Conservation (phyloP, 2,113 vertebrate genomes). For the Poeciliopsis turrubarensis region DNA sequence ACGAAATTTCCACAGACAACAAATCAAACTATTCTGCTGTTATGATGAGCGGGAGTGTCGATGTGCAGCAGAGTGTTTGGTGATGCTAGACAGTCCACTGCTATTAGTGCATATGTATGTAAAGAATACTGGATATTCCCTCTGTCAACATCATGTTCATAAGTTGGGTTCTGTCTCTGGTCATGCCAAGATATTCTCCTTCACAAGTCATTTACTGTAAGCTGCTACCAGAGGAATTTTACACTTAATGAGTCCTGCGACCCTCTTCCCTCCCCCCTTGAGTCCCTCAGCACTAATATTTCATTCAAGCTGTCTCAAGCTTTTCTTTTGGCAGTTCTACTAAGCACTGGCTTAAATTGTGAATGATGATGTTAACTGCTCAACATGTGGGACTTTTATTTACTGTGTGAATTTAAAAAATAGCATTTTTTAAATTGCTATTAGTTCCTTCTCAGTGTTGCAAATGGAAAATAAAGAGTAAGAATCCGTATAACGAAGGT, state of each 20-base stretch:
- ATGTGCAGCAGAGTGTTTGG: slow-evolving; percentile 16
- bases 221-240: slow-evolving; percentile 42
- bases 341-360: slow-evolving; percentile 42
- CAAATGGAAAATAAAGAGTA: no score
- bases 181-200: slow-evolving; percentile 37
- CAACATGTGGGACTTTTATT: slow-evolving; percentile 16
- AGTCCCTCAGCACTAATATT: slow-evolving; percentile 45
- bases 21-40: background rate
- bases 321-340: slow-evolving; percentile 26
- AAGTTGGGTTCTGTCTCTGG: background rate
- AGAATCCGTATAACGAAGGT: background rate
- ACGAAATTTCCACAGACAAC: background rate
- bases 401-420: background rate
- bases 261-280: slow-evolving; percentile 11
- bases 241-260: slow-evolving; percentile 56
- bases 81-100: slow-evolving; percentile 28
- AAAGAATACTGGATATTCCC: slow-evolving; percentile 25
- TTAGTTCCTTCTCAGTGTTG: no score
- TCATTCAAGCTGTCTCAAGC: slow-evolving; percentile 42
- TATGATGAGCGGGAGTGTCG: background rate
- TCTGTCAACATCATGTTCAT: slow-evolving; percentile 22
- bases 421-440: background rate
- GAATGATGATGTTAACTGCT: slow-evolving; percentile 42
- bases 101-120: slow-evolving; percentile 4
- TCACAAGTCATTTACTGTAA: slow-evolving; percentile 63